phyloP scores from a whole-genome alignment of 1,140 invertebrate species.

The Brachionus angularis region DNA sequence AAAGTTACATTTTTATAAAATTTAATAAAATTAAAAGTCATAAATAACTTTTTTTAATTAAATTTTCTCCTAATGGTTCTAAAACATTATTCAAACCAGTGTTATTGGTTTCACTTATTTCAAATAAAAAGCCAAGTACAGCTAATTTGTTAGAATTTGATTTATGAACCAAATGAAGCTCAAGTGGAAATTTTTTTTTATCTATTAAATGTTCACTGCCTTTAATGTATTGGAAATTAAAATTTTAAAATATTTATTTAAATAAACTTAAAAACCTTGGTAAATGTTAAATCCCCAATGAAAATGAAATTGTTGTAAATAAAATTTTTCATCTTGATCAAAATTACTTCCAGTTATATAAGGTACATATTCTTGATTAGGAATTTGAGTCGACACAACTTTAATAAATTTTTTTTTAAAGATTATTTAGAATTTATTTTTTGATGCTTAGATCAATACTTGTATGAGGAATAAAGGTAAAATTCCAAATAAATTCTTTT shows the following conservation, averaged over 20 bases:
- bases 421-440: neutral
- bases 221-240: too few relatives aligned
- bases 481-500: slow-evolving; percentile 44
- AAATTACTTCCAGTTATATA: slow-evolving; percentile 19
- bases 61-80: neutral
- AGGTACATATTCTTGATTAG: neutral
- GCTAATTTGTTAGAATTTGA: neutral
- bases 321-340: neutral
- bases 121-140: slow-evolving; percentile 10
- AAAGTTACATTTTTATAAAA: neutral
- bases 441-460: neutral
- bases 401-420: neutral
- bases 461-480: slow-evolving; percentile 9
- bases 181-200: slow-evolving; percentile 23
- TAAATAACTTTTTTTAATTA: neutral
- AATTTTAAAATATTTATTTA: neutral
- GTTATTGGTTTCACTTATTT: too few relatives aligned
- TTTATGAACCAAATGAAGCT: slow-evolving; percentile 29
- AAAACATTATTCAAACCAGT: too few relatives aligned
- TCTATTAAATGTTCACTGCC: slow-evolving; percentile 31
- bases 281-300: slow-evolving; percentile 37
- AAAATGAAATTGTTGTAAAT: slow-evolving; percentile 35
- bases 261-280: slow-evolving; percentile 25
- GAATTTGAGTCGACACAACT: neutral
- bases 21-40: neutral